Percentiles rank a stretch among this genome's conserved stretches.
These are phyloP conservation scores for Eupristina koningsbergeri DNA, from an alignment of 1,140 invertebrate species.

Conservation along the genomic window DNA sequence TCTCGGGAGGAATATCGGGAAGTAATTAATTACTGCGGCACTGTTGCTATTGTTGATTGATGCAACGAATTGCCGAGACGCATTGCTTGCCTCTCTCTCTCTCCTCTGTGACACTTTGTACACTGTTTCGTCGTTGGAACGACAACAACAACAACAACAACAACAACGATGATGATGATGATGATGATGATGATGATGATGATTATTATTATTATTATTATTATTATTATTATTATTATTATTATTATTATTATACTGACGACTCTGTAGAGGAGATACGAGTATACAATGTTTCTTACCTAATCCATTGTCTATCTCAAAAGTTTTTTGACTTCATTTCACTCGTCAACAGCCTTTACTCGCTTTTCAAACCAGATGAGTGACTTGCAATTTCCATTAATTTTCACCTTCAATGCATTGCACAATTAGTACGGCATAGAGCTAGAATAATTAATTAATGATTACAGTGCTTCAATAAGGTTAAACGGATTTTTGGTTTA, in stretches of 20 bases:
- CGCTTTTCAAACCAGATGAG: background rate
- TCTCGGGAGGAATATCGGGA: slow-evolving; percentile 67
- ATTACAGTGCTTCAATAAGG: background rate
- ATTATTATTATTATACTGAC: background rate
- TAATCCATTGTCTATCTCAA: background rate
- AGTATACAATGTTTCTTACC: background rate
- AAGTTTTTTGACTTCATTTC: background rate
- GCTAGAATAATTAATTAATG: background rate
- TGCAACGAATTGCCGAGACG: slow-evolving; percentile 59
- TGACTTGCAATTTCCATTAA: slow-evolving; percentile 3
- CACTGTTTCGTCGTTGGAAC: background rate
- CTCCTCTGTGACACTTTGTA: background rate
- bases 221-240: no score
- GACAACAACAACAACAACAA: no score
- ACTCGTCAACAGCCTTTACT: background rate
- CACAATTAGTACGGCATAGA: background rate
- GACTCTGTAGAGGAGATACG: background rate
- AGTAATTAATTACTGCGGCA: slow-evolving; percentile 73
- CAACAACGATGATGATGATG: no score
- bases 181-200: no score
- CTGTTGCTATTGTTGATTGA: slow-evolving; percentile 66
- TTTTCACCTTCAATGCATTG: background rate
- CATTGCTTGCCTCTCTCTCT: background rate
- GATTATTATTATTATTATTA: no score
- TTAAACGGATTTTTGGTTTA: no score